Conservation (phyloP, 2,113 vertebrate species). For the Oxyura jamaicensis region DNA sequence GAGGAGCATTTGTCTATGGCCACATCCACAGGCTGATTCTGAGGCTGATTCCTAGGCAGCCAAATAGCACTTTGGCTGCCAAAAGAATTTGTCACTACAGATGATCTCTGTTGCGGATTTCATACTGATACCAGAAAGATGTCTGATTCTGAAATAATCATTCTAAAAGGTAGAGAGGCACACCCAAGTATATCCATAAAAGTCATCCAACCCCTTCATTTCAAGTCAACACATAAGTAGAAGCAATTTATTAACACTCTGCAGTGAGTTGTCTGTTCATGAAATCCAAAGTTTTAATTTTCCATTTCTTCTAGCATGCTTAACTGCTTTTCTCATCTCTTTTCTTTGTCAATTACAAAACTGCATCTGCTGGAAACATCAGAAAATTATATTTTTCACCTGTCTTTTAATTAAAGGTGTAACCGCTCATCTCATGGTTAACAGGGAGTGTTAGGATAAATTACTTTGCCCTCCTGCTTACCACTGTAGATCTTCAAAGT, state of each 20-base stretch:
- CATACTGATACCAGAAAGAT: neutral
- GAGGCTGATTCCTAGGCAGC: neutral
- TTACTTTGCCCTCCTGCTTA: neutral
- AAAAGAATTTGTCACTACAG: neutral
- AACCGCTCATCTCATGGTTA: neutral
- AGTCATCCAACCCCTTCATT: neutral
- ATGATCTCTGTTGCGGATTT: neutral
- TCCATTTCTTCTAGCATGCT: neutral
- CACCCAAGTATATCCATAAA: neutral
- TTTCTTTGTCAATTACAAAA: slow-evolving; percentile 16
- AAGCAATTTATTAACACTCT: slow-evolving; percentile 7
- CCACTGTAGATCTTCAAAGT: neutral
- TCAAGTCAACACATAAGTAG: neutral
- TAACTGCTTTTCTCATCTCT: neutral
- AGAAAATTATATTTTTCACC: neutral
- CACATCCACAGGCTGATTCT: neutral
- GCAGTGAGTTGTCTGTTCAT: neutral
- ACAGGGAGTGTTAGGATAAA: neutral
- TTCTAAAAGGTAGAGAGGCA: neutral
- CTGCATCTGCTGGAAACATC: neutral
- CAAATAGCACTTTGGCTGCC: neutral
- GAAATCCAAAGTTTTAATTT: slow-evolving; percentile 20
- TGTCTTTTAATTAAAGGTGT: neutral
- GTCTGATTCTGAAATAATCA: neutral
- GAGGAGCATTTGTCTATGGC: neutral